These are phyloP conservation scores for Pseudochirops corinnae DNA, from an alignment of 2,797 vertebrate species.

Conservation along the genomic window DNA sequence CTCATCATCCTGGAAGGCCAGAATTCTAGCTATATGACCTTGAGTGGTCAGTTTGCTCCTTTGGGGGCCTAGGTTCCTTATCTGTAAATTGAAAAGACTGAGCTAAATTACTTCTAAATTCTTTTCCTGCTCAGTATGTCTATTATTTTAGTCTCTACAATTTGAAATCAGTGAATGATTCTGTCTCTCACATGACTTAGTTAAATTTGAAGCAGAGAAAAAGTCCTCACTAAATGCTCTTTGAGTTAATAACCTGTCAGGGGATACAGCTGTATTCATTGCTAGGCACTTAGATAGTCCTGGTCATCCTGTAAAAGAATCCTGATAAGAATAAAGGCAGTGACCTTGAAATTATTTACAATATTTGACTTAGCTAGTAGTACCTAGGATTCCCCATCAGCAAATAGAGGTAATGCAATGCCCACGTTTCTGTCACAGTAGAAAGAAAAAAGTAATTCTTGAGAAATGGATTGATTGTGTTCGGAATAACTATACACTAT, in stretches of 20 bases:
- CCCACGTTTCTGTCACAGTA: background rate
- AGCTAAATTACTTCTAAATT: background rate
- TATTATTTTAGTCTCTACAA: background rate
- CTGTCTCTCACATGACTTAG: background rate
- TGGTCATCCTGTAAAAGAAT: background rate
- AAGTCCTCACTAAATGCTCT: background rate
- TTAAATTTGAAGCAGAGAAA: background rate
- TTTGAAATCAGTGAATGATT: background rate
- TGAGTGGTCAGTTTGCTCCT: background rate
- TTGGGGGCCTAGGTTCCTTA: background rate
- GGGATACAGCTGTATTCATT: background rate
- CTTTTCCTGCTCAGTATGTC: background rate
- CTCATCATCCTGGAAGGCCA: background rate
- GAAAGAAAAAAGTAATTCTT: background rate
- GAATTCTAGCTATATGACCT: background rate
- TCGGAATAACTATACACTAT: background rate
- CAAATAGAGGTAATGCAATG: background rate
- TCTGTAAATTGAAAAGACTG: background rate
- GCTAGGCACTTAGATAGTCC: background rate
- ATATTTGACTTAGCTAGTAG: background rate
- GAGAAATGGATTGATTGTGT: background rate
- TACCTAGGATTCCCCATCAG: background rate
- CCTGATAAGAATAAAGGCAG: background rate
- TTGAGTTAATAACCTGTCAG: background rate
- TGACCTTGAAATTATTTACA: background rate